A percentile compares a stretch with the other conserved stretches of the same genome.
phyloP scores from a whole-genome alignment of 2,113 vertebrate species.

The Trichomycterus rosablanca region DNA sequence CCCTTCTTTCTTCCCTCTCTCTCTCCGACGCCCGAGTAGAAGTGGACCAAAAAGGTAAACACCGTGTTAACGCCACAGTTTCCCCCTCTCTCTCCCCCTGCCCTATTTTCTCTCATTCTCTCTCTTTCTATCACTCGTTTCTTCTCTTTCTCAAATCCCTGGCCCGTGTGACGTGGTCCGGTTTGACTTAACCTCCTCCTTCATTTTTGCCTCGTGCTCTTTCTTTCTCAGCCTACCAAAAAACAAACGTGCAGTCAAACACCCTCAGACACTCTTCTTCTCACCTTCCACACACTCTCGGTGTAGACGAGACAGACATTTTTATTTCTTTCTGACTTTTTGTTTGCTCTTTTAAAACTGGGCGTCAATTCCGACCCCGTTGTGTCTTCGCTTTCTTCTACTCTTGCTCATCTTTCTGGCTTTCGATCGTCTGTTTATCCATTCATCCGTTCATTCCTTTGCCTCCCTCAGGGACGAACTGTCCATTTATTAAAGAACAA shows the following conservation, averaged over 20 bases:
- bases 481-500: slow-evolving; percentile 48
- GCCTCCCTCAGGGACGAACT: slow-evolving; percentile 74
- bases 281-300: slow-evolving; percentile 27
- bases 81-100: slow-evolving; percentile 54
- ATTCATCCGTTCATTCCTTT: slow-evolving; percentile 50
- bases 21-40: slow-evolving; percentile 94
- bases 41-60: slow-evolving; percentile 98
- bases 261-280: slow-evolving; percentile 12
- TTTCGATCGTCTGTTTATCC: neutral
- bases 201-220: slow-evolving; percentile 39
- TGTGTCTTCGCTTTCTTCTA: slow-evolving; percentile 23
- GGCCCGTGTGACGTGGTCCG: slow-evolving; percentile 85
- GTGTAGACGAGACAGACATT: too few species aligned
- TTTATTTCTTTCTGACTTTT: slow-evolving; percentile 26
- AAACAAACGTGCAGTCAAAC: slow-evolving; percentile 2
- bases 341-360: slow-evolving; percentile 43
- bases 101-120: slow-evolving; percentile 39
- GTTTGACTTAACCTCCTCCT: slow-evolving; percentile 77
- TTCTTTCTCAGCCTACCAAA: slow-evolving; percentile 13
- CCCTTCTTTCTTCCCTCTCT: slow-evolving; percentile 52
- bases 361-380: slow-evolving; percentile 43
- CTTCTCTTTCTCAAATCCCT: slow-evolving; percentile 69
- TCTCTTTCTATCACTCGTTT: slow-evolving; percentile 12
- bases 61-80: slow-evolving; percentile 73
- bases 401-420: slow-evolving; percentile 18